Evolutionary conservation across 2,888 invertebrate species (phyloP), one percentile per base, ranked within the genome.

Genomic region (Heliconius cydno): DNA sequence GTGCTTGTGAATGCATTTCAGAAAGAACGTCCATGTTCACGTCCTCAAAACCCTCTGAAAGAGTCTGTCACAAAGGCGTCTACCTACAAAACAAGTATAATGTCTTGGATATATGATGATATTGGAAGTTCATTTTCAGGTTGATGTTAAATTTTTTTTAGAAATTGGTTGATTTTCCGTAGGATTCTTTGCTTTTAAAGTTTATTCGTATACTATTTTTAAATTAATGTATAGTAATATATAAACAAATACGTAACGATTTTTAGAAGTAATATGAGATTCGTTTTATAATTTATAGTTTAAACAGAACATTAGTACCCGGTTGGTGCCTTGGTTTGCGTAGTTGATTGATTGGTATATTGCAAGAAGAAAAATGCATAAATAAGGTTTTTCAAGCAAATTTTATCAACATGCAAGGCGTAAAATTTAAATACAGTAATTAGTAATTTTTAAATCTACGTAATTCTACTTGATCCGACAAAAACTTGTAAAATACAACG

Each of bases 1-100:
- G 92, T 92, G 92, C 90, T 88, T 86, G 83, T 89, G 92, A 92
- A 92, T 92, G 92, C 91, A 92, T 92, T 92, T 88, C 86, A 86
- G 86, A 88, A 85, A 89, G 88, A 87, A 87, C 84, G 87, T 86
- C 85, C 83, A 85, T 85, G 85, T 84, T 86, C 87, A 84, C 85
- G 87, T 88, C 85, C 89, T 89, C 86, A 85, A 88, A 85, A 83
- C 82, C 83, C 84, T 83, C 65, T 85, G 84, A 86, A 88, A 85
- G 86, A 86, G 85, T 85, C 86, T 86, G 84, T 84, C 86, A 85
- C 84, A 85, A 84, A 84, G 84, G 84, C 82, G 83, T 85, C 84
- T 79, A 82, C 81, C 77, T 80, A 77, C 80, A 80, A 72, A 82
- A 82, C 82, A 70, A 82, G 80, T 81, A 81, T 78, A 79, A 75